These are phyloP conservation scores for Conchocele bisecta DNA, from an alignment of 2,888 invertebrate species.

Conservation along the genomic window DNA sequence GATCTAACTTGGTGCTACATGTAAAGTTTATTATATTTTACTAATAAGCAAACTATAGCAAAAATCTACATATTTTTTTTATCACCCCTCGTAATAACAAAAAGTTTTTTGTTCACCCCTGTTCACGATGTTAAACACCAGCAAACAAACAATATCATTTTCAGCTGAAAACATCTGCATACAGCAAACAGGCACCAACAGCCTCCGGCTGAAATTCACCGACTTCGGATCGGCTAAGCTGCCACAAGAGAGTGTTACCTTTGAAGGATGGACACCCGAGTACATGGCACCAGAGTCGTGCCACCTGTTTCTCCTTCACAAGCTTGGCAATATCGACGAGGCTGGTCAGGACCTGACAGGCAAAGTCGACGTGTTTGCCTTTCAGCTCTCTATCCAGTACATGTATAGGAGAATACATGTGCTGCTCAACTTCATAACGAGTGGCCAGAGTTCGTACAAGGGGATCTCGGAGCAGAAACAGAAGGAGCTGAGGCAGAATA, in stretches of 20 bases:
- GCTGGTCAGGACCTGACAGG: slow-evolving; percentile 42
- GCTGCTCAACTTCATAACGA: slow-evolving; percentile 51
- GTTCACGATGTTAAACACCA: no score
- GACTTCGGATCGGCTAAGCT: slow-evolving; percentile 65
- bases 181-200: not conserved
- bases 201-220: slow-evolving; percentile 42
- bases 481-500: slow-evolving; percentile 28
- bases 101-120: no score
- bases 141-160: no score
- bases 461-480: slow-evolving; percentile 6
- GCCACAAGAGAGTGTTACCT: slow-evolving; percentile 37
- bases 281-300: slow-evolving; percentile 62
- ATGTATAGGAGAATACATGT: slow-evolving; percentile 57
- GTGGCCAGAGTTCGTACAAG: slow-evolving; percentile 47
- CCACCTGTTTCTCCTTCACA: slow-evolving; percentile 39
- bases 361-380: slow-evolving; percentile 58
- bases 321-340: not conserved
- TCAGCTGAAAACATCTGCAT: slow-evolving; percentile 62
- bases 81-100: no score
- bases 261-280: slow-evolving; percentile 59
- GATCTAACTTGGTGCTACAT: no score
- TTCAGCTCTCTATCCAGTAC: slow-evolving; percentile 54
- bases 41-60: no score
- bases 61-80: no score
- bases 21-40: no score